Percentiles rank a stretch among this genome's conserved stretches.
These are phyloP conservation scores for Heliconius hermathena DNA, from an alignment of 1,140 invertebrate species.

Conservation along the genomic window DNA sequence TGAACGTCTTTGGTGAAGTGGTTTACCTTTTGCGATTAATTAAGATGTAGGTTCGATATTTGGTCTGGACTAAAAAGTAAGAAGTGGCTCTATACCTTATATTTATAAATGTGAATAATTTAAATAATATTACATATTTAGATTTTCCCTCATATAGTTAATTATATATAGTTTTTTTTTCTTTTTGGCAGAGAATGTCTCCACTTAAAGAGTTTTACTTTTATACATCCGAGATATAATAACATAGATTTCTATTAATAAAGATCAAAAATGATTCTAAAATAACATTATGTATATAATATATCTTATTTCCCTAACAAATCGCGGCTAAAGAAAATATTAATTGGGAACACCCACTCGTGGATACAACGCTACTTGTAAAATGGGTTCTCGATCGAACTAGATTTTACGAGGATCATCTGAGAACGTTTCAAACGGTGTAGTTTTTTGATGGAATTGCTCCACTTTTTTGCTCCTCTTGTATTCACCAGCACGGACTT, in stretches of 20 bases:
- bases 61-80: neutral
- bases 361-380: neutral
- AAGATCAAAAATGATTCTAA: too few relatives aligned
- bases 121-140: too few relatives aligned
- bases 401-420: slow-evolving; percentile 2
- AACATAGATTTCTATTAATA: too few relatives aligned
- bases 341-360: slow-evolving; percentile 12
- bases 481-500: neutral
- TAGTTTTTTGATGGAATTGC: neutral
- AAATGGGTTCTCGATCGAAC: slow-evolving; percentile 4
- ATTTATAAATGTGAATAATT: too few relatives aligned
- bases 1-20: neutral
- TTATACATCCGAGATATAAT: too few relatives aligned
- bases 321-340: neutral
- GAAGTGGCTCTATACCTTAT: too few relatives aligned
- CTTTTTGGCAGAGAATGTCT: too few relatives aligned
- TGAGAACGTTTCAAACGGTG: neutral
- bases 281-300: neutral
- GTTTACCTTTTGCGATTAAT: neutral
- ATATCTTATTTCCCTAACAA: neutral
- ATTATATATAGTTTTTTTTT: too few relatives aligned
- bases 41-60: neutral
- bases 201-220: too few relatives aligned
- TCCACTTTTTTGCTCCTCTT: neutral
- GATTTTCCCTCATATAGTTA: too few relatives aligned